phyloP scores from a whole-genome alignment of 2,888 invertebrate genomes.

The Microctonus brassicae region DNA sequence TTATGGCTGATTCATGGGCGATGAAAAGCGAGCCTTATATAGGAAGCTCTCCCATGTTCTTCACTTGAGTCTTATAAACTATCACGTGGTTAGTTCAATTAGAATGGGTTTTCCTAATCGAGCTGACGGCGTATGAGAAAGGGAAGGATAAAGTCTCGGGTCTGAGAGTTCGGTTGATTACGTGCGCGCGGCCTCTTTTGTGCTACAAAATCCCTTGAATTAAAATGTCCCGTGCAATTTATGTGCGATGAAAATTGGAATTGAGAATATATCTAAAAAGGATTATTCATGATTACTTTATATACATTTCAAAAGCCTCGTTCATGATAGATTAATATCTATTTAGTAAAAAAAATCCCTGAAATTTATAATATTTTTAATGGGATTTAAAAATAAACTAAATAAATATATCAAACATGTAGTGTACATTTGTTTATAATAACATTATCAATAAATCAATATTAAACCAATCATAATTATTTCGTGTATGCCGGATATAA shows the following conservation, averaged over 20 bases:
- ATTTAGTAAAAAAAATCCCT: background rate
- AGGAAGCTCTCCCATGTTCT: background rate
- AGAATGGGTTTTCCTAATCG: conserved; percentile 16
- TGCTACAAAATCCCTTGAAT: conserved; percentile 16
- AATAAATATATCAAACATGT: no score
- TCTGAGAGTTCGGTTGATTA: background rate
- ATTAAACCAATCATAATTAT: no score
- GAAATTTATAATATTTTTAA: background rate
- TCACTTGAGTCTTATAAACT: background rate
- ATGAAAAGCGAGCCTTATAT: conserved; percentile 1
- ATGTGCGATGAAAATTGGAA: conserved; percentile 17
- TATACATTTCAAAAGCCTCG: background rate
- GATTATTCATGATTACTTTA: background rate
- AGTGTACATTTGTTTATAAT: background rate
- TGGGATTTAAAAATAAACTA: no score
- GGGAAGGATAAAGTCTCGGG: background rate
- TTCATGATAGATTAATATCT: background rate
- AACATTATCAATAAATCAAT: background rate
- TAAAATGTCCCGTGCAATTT: conserved; percentile 6
- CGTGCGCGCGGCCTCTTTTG: conserved; percentile 5
- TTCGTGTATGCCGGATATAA: no score
- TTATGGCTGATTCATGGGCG: background rate
- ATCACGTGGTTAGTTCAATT: conserved; percentile 8
- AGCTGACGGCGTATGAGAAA: background rate
- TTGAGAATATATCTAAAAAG: background rate